Base-by-base conservation (phyloP, 2,888 invertebrate species). In the Ennomos quercinarius region DNA sequence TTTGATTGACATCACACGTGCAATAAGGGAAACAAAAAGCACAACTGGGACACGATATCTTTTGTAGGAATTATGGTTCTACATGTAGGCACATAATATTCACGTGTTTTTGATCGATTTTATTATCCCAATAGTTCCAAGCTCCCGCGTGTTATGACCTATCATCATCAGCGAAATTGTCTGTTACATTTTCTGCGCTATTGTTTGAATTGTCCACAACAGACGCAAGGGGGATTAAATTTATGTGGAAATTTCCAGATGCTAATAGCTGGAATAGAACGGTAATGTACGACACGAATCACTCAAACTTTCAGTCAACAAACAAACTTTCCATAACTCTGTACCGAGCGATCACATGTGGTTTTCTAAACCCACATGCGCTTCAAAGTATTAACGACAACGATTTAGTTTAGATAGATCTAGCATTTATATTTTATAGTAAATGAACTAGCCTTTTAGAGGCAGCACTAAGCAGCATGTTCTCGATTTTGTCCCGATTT, bases 291-390 rank as follows among this genome's bases (percentile, higher is more conserved):
- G 44, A 46, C 39, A 40, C 58, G 42, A 50, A 50, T 50, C 42
- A 53, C 58, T 53, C 38, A 44, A 57, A 57, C 53, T 54, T 59
- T 45, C 53, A 49, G 44, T 53, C 35, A 54, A 49, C 49, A 59
- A 52, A 58, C 53, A 53, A 49, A 49, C 43, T 54, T 46, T 41
- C 36, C 45, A 42, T 39, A 55, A 60, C 50, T 55, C 51, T 42
- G 40, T 49, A 47, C 42, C 38, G 48, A 59, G 45, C 34, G 45
- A 45, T 45, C 41, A 49, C 43, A 50, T 50, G 49, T 50, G 54
- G 49, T 54, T 54, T 44, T 44, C 39, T 34, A 50, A 41, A 34
- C 46, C 50, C 54, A 54, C 59, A 37, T 46, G 46, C 38, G 41
- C 12, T 40, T 43, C 48, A 44, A 53, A 50, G 45, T 39, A 58